A percentile compares a stretch with the other conserved stretches of the same genome.
These are phyloP conservation scores for Garrulus glandarius DNA, from an alignment of 2,797 vertebrate species.

Conservation along the genomic window DNA sequence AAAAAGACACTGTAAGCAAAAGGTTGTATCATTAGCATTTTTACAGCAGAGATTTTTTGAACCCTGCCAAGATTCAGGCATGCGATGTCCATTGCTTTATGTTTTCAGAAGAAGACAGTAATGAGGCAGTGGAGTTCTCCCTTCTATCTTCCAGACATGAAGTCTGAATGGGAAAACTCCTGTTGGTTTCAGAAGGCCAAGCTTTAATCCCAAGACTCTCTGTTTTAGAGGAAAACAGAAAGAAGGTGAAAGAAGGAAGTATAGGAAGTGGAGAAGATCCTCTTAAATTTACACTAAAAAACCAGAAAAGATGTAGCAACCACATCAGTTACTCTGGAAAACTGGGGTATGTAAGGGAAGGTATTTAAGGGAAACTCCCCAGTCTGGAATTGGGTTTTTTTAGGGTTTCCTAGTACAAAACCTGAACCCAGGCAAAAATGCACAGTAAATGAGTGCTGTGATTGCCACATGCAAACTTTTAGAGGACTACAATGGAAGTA, in stretches of 20 bases:
- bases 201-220: not conserved
- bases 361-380: not conserved
- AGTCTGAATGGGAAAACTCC: not conserved
- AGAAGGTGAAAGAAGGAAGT: not conserved
- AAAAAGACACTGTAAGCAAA: slow-evolving; percentile 16
- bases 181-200: not conserved
- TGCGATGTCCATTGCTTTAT: not conserved
- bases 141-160: not conserved
- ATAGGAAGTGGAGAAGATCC: not conserved
- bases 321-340: not conserved
- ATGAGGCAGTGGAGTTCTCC: not conserved
- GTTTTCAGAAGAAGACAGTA: not conserved
- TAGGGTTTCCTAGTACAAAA: not conserved
- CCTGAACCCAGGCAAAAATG: not conserved
- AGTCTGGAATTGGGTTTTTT: not conserved
- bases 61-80: not conserved
- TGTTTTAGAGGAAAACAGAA: not conserved
- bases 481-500: not conserved
- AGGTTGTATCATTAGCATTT: slow-evolving; percentile 10
- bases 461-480: not conserved
- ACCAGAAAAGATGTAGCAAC: not conserved
- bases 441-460: not conserved
- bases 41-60: not conserved
- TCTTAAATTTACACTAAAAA: not conserved
- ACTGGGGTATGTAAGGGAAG: not conserved